A percentile compares a stretch with the other conserved stretches of the same genome.
These are phyloP conservation scores for Zenarchopterus dispar DNA, from an alignment of 2,797 vertebrate species.

Conservation along the genomic window DNA sequence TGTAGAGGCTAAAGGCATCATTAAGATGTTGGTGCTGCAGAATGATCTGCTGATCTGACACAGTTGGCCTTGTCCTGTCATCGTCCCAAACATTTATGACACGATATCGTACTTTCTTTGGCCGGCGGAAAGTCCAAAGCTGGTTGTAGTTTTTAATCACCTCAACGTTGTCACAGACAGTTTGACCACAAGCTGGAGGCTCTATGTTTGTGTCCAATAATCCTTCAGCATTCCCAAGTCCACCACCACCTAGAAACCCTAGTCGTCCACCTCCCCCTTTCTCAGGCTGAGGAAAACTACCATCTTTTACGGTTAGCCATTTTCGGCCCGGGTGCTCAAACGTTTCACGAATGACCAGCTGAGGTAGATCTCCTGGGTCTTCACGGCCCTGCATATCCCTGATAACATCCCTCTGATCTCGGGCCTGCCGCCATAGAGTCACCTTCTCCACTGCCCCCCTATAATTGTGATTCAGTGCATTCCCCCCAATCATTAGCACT, in stretches of 20 bases:
- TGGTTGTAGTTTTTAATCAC: slow-evolving; percentile 94
- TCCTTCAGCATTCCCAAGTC: slow-evolving; percentile 76
- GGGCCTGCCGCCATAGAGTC: slow-evolving; percentile 90
- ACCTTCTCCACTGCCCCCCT: slow-evolving; percentile 91
- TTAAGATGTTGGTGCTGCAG: slow-evolving; percentile 94
- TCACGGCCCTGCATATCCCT: slow-evolving; percentile 88
- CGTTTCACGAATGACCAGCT: slow-evolving; percentile 93
- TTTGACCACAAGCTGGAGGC: slow-evolving; percentile 96
- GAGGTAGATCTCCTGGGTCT: slow-evolving; percentile 85
- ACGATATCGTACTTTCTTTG: slow-evolving; percentile 92
- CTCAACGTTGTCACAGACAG: slow-evolving; percentile 91
- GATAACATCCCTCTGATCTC: slow-evolving; percentile 91
- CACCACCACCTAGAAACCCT: slow-evolving; percentile 72
- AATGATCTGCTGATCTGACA: slow-evolving; percentile 92
- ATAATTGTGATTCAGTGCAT: slow-evolving; percentile 93
- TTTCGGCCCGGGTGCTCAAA: slow-evolving; percentile 89
- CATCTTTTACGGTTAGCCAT: slow-evolving; percentile 88
- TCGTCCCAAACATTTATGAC: slow-evolving; percentile 93
- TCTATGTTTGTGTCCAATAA: slow-evolving; percentile 90
- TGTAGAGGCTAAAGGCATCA: slow-evolving; percentile 91
- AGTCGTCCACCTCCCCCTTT: slow-evolving; percentile 75
- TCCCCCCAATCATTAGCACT: slow-evolving; percentile 95
- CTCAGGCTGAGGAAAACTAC: slow-evolving; percentile 85
- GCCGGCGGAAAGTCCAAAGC: slow-evolving; percentile 87
- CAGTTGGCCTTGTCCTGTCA: slow-evolving; percentile 84